Evolutionary conservation across 2,797 vertebrate species (phyloP), one percentile per base, ranked within the genome.

Genomic region (Argentina silus): DNA sequence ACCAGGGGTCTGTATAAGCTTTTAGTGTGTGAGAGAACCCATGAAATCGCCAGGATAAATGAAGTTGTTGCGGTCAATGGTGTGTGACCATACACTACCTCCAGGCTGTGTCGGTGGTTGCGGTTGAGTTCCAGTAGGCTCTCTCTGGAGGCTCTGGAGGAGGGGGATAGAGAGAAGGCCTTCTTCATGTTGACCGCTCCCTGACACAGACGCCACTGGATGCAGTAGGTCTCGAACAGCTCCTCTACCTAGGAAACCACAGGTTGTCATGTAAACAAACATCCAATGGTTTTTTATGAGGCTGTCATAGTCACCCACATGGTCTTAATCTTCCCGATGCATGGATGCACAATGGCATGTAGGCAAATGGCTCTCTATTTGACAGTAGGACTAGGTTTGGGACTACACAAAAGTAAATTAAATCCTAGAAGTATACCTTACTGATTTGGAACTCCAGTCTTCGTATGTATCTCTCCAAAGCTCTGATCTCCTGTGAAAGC

Each of bases 371-470:
- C 17, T 21, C 55, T 9, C 7, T 19, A 7, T 19, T 21, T 56
- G 7, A 56, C 17, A 9, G 55, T 53, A n/a, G 50, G n/a, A 7
- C 14, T 11, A 53, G 50, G 15, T 15, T 53, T 53, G 50, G 7
- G 7, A 21, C 56, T 9, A 19, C 19, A 57, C 21, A 57, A n/a
- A 19, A 17, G 17, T 9, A 57, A 17, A 19, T 57, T 19, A 19
- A 23, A 10, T 21, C 56, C 19, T 19, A 9, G 51, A 55, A 55
- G 14, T 56, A 83, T 85, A 99, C 98, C 95, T 97, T 98, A 86
- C 97, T 98, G 74, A 98, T 96, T 78, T 98, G 97, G 84, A 99
- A 99, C 67, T 99, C 97, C 81, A 98, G 9, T 81, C 96, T 95
- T 42, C 96, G 92, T 43, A 98, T 94, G 86, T 95, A 95, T 78